These are phyloP conservation scores for Tipula lateralis DNA, from an alignment of 2,888 invertebrate genomes.

Conservation along the genomic window DNA sequence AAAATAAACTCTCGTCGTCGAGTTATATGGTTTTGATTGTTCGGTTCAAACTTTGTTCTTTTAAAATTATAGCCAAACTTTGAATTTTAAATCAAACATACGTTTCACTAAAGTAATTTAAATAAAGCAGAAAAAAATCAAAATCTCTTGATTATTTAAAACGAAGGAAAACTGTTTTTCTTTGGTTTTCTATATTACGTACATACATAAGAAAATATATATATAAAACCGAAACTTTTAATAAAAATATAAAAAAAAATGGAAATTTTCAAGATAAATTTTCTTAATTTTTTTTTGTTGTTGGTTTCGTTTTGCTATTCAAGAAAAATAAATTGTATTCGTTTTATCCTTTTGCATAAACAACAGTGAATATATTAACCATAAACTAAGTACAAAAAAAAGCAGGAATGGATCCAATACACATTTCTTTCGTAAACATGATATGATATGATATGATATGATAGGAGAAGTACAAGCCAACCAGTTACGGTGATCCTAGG, in stretches of 20 bases:
- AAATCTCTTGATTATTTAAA: slow-evolving; percentile 28
- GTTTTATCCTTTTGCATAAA: slow-evolving; percentile 31
- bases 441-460: too few species aligned
- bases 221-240: slow-evolving; percentile 25
- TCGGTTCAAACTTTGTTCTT: not conserved
- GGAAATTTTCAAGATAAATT: slow-evolving; percentile 29
- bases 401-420: not conserved
- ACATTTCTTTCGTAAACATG: not conserved
- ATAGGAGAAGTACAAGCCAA: too few species aligned
- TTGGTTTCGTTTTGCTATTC: not conserved
- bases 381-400: slow-evolving; percentile 28
- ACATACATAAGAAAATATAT: slow-evolving; percentile 2
- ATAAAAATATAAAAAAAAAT: slow-evolving; percentile 28
- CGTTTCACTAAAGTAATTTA: slow-evolving; percentile 24
- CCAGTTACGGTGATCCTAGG: too few species aligned
- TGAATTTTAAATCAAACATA: slow-evolving; percentile 19
- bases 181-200: not conserved
- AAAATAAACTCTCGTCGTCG: slow-evolving; percentile 4
- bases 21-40: not conserved
- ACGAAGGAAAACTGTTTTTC: not conserved
- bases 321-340: slow-evolving; percentile 29
- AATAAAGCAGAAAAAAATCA: slow-evolving; percentile 20
- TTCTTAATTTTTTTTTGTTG: slow-evolving; percentile 15
- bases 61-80: not conserved
- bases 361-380: slow-evolving; percentile 31